A percentile compares a stretch with the other conserved stretches of the same genome.
Evolutionary conservation across 64 coral and sea anemone species (phyloP).

Genomic region (Orbicella faveolata): DNA sequence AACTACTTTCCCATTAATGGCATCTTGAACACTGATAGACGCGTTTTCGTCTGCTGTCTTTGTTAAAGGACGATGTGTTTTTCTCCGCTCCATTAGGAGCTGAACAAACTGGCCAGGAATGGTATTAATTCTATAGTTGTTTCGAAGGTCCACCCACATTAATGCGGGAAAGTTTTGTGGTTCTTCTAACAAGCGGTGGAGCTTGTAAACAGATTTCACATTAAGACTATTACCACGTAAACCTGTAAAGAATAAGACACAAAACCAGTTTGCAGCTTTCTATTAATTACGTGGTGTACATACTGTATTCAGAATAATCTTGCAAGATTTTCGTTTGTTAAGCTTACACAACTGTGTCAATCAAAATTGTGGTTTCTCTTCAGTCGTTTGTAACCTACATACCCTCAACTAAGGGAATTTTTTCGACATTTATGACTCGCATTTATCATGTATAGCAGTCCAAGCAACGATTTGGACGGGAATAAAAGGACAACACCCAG

Average conservation of each 20-base stretch:
- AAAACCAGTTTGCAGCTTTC: neutral
- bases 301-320: too few relatives aligned
- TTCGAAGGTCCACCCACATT: slow-evolving; percentile 53
- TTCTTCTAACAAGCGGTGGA: slow-evolving; percentile 21
- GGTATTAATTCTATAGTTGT: slow-evolving; percentile 49
- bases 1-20: slow-evolving; percentile 7
- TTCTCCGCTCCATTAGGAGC: slow-evolving; percentile 22
- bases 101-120: slow-evolving; percentile 43
- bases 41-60: neutral
- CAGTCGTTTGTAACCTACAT: too few relatives aligned
- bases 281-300: neutral
- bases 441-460: too few relatives aligned
- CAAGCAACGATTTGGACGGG: too few relatives aligned
- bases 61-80: neutral
- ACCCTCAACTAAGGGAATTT: too few relatives aligned
- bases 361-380: too few relatives aligned
- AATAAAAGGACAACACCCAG: too few relatives aligned
- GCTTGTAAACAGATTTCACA: neutral
- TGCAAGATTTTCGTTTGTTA: too few relatives aligned
- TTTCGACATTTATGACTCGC: too few relatives aligned
- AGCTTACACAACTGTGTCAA: too few relatives aligned
- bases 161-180: slow-evolving; percentile 16
- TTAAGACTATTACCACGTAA: slow-evolving; percentile 41
- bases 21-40: slow-evolving; percentile 13
- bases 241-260: neutral